These are phyloP conservation scores for Ethmia dodecea DNA, from an alignment of 2,888 invertebrate species.

Conservation along the genomic window DNA sequence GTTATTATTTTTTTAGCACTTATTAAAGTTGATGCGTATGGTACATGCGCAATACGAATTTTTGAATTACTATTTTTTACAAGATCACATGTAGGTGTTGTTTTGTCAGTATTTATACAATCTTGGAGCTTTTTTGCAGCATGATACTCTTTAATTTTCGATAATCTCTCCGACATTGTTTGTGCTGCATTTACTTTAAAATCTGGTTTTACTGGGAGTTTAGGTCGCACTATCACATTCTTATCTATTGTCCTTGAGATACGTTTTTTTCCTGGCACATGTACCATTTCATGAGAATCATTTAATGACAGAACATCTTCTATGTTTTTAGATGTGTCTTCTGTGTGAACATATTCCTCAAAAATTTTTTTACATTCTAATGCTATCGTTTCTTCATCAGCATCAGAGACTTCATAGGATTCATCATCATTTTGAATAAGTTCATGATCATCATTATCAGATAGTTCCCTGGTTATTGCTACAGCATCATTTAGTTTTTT, in stretches of 20 bases:
- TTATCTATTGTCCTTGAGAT: slow-evolving; percentile 83
- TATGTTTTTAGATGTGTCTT: slow-evolving; percentile 36
- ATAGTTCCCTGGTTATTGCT: slow-evolving; percentile 22
- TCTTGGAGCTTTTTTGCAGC: slow-evolving; percentile 37
- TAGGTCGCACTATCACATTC: slow-evolving; percentile 46
- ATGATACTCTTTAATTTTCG: slow-evolving; percentile 69
- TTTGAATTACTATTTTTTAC: slow-evolving; percentile 48
- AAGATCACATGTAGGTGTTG: slow-evolving; percentile 40
- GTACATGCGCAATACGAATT: slow-evolving; percentile 86
- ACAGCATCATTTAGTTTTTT: slow-evolving; percentile 25
- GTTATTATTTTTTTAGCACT: slow-evolving; percentile 82
- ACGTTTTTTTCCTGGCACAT: slow-evolving; percentile 79
- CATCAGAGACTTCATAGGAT: slow-evolving; percentile 40
- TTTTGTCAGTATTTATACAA: slow-evolving; percentile 32
- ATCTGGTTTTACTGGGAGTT: slow-evolving; percentile 65
- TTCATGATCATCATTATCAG: slow-evolving; percentile 32
- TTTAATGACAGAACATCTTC: slow-evolving; percentile 33
- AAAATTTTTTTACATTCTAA: slow-evolving; percentile 92
- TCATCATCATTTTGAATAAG: slow-evolving; percentile 27
- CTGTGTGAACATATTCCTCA: slow-evolving; percentile 83
- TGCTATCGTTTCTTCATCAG: slow-evolving; percentile 84
- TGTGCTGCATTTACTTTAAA: slow-evolving; percentile 77
- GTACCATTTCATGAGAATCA: slow-evolving; percentile 51
- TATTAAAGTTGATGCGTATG: slow-evolving; percentile 84
- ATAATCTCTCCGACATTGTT: slow-evolving; percentile 68